Evolutionary conservation across 35 echinoderm and acorn worm species (phyloP), one percentile per base, ranked within the genome.

Genomic region (Diadema setosum): DNA sequence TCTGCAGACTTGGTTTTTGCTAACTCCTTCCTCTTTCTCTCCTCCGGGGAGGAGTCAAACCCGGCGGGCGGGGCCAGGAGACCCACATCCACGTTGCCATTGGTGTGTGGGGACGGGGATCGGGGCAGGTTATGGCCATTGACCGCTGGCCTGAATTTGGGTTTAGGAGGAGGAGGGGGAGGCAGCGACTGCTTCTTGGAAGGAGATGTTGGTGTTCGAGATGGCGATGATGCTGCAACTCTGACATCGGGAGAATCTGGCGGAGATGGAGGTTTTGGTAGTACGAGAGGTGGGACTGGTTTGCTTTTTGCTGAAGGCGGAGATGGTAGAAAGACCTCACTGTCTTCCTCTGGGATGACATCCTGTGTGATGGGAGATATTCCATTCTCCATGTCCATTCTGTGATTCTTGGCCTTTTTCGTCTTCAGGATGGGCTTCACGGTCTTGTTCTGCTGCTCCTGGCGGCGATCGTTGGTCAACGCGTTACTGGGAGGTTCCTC

Each of bases 331-430:
- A 42, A 78, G 25, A 44, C 34, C 16, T 78, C 73, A 2, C 73
- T 41, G 24, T 78, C 73, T 23, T 78, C 73, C 73, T 78, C 73
- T 44, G 37, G 30, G 20, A 78, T 78, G 39, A 78, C 73, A 78
- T 78, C 73, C n/a, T 78, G 73, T 3, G 73, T 78, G 40, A 78
- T 78, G 73, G 39, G 73, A 21, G 73, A 78, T 44, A 78, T 78
- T 6, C 73, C 73, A n/a, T 78, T 78, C 73, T 78, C 73, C 9
- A 78, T 78, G 73, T 78, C 73, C 73, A 78, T 78, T 41, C 73
- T 34, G 20, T 78, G 73, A 3, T 34, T 26, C 20, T 78, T 78
- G 73, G 73, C 34, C 44, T 78, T 78, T 20, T 78, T 78, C 24
- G 29, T 42, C 40, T 78, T 78, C 15, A 78, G 73, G 73, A 78